phyloP scores from a whole-genome alignment of 1,140 invertebrate genomes.

The Drosophila busckii region DNA sequence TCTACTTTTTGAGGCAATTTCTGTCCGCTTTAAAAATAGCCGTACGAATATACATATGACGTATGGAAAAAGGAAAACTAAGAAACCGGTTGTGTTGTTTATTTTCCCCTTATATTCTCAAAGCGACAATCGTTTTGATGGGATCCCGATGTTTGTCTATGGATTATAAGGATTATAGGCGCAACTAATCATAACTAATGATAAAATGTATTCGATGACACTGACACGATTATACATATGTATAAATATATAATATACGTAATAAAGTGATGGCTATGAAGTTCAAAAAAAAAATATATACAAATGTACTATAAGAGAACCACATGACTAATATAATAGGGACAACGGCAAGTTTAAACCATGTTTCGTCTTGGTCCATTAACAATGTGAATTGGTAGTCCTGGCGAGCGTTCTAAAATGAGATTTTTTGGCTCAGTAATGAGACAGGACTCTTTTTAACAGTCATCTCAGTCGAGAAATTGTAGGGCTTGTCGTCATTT shows the following conservation, averaged over 20 bases:
- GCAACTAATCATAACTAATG: conserved; percentile 60
- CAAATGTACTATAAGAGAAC: too few relatives aligned
- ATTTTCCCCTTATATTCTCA: conserved; percentile 12
- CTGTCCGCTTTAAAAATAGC: conserved; percentile 45
- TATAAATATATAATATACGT: too few relatives aligned
- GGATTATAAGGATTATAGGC: conserved; percentile 48
- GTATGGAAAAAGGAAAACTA: conserved; percentile 22
- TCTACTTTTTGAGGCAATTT: conserved; percentile 38
- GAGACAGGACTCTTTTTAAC: conserved; percentile 8
- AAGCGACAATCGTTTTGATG: conserved; percentile 10
- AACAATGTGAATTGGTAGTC: conserved; percentile 10
- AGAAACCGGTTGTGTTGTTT: conserved; percentile 49
- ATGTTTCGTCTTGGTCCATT: too few relatives aligned
- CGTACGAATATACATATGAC: conserved; percentile 17
- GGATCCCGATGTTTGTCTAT: conserved; percentile 27
- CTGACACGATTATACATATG: conserved; percentile 3
- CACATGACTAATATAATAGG: too few relatives aligned
- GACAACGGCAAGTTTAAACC: too few relatives aligned
- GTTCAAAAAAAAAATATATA: too few relatives aligned
- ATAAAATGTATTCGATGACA: conserved; percentile 32
- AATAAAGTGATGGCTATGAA: too few relatives aligned
- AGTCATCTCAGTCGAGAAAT: background rate
- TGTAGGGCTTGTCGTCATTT: conserved; percentile 35
- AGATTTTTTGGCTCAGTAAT: background rate
- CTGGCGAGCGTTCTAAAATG: conserved; percentile 6